Conservation (phyloP, 1,140 invertebrate species). For the Pseudomyrmex pallidus region DNA sequence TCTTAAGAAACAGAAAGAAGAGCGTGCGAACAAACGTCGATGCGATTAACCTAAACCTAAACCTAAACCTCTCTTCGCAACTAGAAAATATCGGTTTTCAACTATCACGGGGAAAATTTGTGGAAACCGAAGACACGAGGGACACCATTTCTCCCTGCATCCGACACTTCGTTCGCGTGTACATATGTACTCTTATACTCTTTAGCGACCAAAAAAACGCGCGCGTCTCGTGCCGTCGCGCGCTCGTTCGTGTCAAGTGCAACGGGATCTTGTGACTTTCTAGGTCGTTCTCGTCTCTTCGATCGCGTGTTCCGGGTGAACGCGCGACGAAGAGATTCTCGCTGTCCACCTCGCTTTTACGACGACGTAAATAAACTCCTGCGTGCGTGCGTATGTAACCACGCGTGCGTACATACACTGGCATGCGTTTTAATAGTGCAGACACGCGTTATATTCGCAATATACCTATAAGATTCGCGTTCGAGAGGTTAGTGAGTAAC, state of each 20-base stretch:
- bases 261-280: constrained; percentile 65
- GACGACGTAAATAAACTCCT: constrained; percentile 47
- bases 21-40: no score
- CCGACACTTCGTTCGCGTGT: background rate
- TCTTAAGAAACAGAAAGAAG: no score
- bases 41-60: no score
- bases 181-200: background rate
- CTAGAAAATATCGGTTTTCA: no score
- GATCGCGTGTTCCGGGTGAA: constrained; percentile 43
- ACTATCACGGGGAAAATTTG: no score
- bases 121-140: no score
- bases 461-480: no score
- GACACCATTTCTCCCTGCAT: no score
- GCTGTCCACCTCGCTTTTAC: background rate
- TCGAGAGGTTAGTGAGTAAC: no score
- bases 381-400: background rate
- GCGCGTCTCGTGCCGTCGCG: background rate
- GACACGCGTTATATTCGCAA: background rate
- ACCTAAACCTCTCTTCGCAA: no score
- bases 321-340: constrained; percentile 19
- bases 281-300: constrained; percentile 47
- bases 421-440: background rate
- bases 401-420: background rate
- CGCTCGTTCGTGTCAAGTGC: constrained; percentile 34
- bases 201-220: background rate